Percentiles rank a stretch among this genome's conserved stretches.
Evolutionary conservation across 2,113 vertebrate species (phyloP).

Genomic region (Cervus canadensis): DNA sequence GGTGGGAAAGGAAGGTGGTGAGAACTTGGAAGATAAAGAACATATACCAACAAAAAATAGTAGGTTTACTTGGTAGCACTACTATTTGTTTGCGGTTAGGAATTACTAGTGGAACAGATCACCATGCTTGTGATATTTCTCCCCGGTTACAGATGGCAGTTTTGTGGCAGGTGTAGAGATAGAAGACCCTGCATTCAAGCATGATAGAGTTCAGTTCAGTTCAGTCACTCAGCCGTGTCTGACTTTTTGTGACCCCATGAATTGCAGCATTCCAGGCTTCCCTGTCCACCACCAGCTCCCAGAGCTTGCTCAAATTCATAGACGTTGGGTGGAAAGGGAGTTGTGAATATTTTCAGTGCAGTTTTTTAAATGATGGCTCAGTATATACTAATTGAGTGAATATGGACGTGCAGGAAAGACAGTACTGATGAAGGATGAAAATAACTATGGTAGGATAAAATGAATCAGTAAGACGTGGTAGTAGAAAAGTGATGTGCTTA

Average conservation of each 20-base stretch:
- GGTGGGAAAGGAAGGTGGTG: background rate
- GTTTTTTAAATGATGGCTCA: background rate
- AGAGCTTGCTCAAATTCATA: background rate
- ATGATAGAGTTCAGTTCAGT: background rate
- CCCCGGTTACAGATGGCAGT: background rate
- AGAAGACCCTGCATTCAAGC: background rate
- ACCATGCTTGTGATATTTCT: background rate
- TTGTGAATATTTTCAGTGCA: background rate
- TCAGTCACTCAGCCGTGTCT: background rate
- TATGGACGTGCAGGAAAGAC: background rate
- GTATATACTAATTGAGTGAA: background rate
- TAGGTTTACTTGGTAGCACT: background rate
- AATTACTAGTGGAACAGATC: background rate
- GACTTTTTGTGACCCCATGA: background rate
- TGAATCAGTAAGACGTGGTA: background rate
- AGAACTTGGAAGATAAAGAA: background rate
- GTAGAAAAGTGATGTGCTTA: background rate
- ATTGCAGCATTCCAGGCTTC: background rate
- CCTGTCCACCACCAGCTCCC: background rate
- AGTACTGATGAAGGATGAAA: background rate
- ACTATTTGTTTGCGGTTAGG: background rate
- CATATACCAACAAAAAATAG: background rate
- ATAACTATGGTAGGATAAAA: background rate
- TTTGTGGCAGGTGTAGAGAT: background rate
- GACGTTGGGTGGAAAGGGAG: background rate